Percentiles rank a stretch among this genome's conserved stretches.
Evolutionary conservation across 2,113 vertebrate species (phyloP).

Genomic region (Notothenia rossii): DNA sequence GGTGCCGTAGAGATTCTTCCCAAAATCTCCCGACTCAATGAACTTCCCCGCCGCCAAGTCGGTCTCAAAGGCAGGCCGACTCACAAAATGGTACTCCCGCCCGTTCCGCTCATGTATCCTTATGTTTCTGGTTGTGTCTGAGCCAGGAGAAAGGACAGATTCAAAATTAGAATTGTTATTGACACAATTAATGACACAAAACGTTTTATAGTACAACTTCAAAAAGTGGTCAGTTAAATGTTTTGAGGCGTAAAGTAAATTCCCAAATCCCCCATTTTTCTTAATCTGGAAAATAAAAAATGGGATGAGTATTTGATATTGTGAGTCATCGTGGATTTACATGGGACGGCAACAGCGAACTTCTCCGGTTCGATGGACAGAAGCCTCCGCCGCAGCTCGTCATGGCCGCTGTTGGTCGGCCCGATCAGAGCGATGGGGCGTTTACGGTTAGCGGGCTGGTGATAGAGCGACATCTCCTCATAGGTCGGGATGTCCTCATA

Average conservation of each 20-base stretch:
- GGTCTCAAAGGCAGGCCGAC: conserved; percentile 88
- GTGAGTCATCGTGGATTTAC: conserved; percentile 77
- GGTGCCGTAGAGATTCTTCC: conserved; percentile 95
- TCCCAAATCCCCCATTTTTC: not conserved
- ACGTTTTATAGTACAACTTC: no score
- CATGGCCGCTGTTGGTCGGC: conserved; percentile 92
- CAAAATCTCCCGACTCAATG: conserved; percentile 95
- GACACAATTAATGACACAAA: no score
- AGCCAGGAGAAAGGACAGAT: not conserved
- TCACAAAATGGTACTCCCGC: conserved; percentile 94
- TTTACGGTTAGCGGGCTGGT: conserved; percentile 93
- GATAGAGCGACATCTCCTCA: conserved; percentile 97
- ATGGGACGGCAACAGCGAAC: conserved; percentile 92
- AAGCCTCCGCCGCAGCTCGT: conserved; percentile 91
- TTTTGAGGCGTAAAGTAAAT: not conserved
- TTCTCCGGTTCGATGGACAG: conserved; percentile 90
- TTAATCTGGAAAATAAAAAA: not conserved
- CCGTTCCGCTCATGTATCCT: conserved; percentile 92
- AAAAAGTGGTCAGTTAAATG: no score
- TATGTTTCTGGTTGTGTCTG: conserved; percentile 93
- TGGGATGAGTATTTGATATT: not conserved
- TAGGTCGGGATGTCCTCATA: conserved; percentile 95
- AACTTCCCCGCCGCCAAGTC: conserved; percentile 92
- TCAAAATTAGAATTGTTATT: no score
- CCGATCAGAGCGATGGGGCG: conserved; percentile 93